A percentile compares a stretch with the other conserved stretches of the same genome.
Evolutionary conservation across 2,888 invertebrate genomes (phyloP).

Genomic region (Balanococcus diminutus): DNA sequence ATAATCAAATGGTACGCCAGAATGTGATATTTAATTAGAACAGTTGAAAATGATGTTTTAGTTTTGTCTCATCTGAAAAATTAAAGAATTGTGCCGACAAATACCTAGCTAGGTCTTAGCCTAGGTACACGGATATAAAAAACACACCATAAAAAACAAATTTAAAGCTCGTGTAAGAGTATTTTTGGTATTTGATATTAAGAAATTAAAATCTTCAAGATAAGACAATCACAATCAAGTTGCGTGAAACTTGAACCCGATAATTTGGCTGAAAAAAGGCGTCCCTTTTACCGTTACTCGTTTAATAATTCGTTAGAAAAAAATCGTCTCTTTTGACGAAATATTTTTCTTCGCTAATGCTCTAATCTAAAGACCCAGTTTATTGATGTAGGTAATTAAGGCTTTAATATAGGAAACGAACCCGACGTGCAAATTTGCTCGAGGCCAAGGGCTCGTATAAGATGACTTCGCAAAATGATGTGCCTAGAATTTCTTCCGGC

Average conservation of each 20-base stretch:
- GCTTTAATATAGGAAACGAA: background rate
- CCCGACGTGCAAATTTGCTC: background rate
- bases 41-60: conserved; percentile 13
- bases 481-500: no score
- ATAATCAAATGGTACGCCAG: background rate
- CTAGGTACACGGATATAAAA: background rate
- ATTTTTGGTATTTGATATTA: background rate
- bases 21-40: conserved; percentile 24
- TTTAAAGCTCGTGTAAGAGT: conserved; percentile 12
- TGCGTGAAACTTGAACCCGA: background rate
- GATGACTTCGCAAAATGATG: background rate
- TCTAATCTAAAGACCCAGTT: background rate
- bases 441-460: background rate
- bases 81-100: conserved; percentile 28
- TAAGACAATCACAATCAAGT: background rate
- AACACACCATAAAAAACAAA: background rate
- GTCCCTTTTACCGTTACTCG: background rate
- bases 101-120: no score
- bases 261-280: background rate
- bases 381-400: background rate
- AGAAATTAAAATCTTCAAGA: background rate
- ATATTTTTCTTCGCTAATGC: background rate
- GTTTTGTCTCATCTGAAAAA: conserved; percentile 1
- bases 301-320: background rate
- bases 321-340: background rate